Conservation (phyloP, 2,888 invertebrate genomes). For the Zootermopsis nevadensis region DNA sequence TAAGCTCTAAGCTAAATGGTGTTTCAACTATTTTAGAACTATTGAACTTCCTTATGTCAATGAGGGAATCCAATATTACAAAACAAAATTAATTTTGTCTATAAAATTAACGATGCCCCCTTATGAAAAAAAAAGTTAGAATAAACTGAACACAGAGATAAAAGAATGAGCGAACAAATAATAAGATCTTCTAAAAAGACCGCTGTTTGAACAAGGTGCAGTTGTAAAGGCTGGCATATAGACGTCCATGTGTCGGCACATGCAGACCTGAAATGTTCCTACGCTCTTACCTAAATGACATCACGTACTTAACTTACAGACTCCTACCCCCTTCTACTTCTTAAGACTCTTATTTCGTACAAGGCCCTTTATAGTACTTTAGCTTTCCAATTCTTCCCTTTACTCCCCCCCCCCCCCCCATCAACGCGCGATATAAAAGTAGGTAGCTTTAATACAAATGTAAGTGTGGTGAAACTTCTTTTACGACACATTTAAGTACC, state of each 20-base stretch:
- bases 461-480: no score
- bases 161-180: background rate
- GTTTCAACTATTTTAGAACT: no score
- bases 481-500: no score
- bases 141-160: background rate
- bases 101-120: background rate
- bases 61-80: background rate
- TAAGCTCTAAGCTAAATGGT: no score
- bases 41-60: background rate
- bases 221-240: background rate
- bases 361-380: constrained; percentile 14
- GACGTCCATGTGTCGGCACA: background rate
- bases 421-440: no score
- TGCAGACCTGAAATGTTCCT: background rate
- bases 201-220: background rate
- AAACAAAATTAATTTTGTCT: background rate
- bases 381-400: constrained; percentile 15
- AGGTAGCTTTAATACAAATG: no score
- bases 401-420: background rate
- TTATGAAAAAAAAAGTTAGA: background rate
- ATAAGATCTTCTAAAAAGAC: background rate
- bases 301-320: constrained; percentile 25
- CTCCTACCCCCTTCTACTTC: background rate
- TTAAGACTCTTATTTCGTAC: constrained; percentile 2
- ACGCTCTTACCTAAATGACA: constrained; percentile 26